Evolutionary conservation across 2,113 vertebrate genomes (phyloP).

Genomic region (Tragelaphus buxtoni): DNA sequence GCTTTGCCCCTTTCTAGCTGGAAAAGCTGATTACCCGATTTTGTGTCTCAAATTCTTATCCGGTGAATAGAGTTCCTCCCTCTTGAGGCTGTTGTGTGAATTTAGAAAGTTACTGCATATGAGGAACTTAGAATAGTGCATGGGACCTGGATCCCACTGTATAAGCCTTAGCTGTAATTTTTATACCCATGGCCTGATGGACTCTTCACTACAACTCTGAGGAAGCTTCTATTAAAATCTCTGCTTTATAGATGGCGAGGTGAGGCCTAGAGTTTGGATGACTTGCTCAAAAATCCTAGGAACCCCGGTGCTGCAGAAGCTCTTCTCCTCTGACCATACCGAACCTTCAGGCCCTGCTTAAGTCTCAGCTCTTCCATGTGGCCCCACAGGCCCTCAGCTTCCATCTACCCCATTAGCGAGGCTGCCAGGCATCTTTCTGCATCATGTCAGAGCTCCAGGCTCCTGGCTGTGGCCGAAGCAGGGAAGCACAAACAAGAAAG

Average conservation of each 20-base stretch:
- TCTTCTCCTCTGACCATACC: background rate
- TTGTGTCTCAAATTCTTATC: background rate
- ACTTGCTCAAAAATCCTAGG: background rate
- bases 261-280: background rate
- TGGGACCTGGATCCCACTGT: background rate
- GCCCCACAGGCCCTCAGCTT: background rate
- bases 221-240: background rate
- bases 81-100: background rate
- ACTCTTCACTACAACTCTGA: background rate
- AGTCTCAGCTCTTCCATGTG: background rate
- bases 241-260: background rate
- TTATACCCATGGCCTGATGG: background rate
- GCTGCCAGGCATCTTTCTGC: background rate
- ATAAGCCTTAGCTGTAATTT: background rate
- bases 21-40: background rate
- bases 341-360: background rate
- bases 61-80: background rate
- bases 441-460: background rate
- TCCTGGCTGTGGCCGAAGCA: background rate
- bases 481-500: background rate
- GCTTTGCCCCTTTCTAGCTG: background rate
- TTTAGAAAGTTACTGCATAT: background rate
- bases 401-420: background rate
- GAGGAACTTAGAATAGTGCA: background rate
- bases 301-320: background rate